Conservation (phyloP, 2,888 invertebrate genomes). For the Erpobdella octoculata region DNA sequence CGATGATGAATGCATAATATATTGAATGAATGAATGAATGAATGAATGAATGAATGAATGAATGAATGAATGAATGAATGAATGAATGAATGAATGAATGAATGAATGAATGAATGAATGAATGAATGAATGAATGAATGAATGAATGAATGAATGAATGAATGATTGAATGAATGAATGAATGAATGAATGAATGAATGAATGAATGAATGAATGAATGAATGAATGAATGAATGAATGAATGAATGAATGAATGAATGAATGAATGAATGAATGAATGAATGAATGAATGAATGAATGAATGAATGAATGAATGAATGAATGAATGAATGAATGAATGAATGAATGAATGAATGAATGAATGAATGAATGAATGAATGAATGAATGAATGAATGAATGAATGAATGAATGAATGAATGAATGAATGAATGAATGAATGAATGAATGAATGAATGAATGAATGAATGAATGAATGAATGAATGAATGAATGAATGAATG, state of each 20-base stretch:
- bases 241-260: not conserved
- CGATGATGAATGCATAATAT: too few species aligned
- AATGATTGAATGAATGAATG: not conserved
- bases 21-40: too few species aligned
- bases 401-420: not conserved
- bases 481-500: too few species aligned
- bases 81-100: too few species aligned
- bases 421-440: too few species aligned
- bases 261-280: not conserved
- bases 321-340: not conserved
- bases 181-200: not conserved
- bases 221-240: not conserved
- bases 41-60: too few species aligned
- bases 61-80: too few species aligned
- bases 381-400: not conserved
- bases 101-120: too few species aligned
- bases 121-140: too few species aligned
- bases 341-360: not conserved
- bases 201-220: not conserved
- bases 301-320: not conserved
- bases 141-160: not conserved
- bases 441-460: too few species aligned
- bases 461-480: too few species aligned
- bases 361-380: not conserved
- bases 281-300: not conserved